Base-by-base conservation (phyloP, 2,888 invertebrate species). In the Epicampocera succincta region DNA sequence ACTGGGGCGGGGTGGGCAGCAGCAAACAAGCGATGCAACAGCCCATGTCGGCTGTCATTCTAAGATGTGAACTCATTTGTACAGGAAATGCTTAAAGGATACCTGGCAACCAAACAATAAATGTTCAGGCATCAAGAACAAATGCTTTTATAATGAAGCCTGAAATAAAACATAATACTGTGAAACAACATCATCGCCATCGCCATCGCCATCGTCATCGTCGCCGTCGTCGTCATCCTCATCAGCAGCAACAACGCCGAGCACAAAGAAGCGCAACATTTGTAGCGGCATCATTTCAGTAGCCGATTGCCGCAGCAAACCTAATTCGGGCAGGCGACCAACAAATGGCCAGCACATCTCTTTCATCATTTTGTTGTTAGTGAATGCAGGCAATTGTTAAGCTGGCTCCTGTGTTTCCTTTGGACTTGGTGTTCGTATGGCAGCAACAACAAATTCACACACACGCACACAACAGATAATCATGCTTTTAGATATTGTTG, bases 11-110 rank as follows among this genome's bases (percentile, higher is more conserved):
- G 6, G n/a, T 33, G 21, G 17, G 21, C 11, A 52, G 29, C 25
- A 78, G 52, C 21, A 48, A 44, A 44, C 33, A 50, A 11, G 3
- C 21, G 13, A 44, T 52, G 52, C 68, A 68, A 29, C 72, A 71
- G 69, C 42, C 73, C 81, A 84, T 83, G 85, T 85, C 76, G 76
- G 80, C 80, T 85, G 85, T 85, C 85, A 84, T 84, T 84, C 73
- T 76, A 75, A 84, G 84, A 84, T 85, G 84, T 85, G 85, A 85
- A 85, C 85, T 85, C 85, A 85, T 85, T 85, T 85, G 85, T 85
- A 84, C 84, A 84, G 84, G 84, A 84, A 85, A 84, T 83, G 82
- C 84, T 82, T 82, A 60, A 66, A 83, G 80, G 83, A 83, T 80
- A 77, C 80, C 79, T 80, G 72, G 73, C 69, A 77, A 78, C 69